phyloP scores from a whole-genome alignment of 2,888 invertebrate genomes.

The Thelaira solivaga region DNA sequence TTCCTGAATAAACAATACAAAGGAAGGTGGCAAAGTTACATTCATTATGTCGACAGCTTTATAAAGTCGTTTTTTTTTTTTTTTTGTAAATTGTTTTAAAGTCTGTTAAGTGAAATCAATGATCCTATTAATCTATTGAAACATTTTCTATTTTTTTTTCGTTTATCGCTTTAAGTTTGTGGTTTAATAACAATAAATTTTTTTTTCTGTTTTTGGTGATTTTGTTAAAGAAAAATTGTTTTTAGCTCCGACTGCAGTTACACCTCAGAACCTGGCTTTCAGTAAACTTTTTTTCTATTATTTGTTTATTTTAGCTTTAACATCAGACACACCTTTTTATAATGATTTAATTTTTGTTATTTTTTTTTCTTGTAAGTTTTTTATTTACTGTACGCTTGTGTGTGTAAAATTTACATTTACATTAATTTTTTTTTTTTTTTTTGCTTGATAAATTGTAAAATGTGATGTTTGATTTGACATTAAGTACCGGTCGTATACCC shows the following conservation, averaged over 20 bases:
- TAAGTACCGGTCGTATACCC: not conserved
- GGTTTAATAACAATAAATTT: not conserved
- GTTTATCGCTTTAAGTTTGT: not conserved
- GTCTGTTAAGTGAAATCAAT: slow-evolving; percentile 21
- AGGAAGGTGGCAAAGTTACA: slow-evolving; percentile 27
- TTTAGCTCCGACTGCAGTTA: not conserved
- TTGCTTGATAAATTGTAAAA: not conserved
- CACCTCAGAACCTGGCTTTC: slow-evolving; percentile 10
- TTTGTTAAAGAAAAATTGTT: not conserved
- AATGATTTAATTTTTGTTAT: slow-evolving; percentile 41
- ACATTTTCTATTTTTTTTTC: slow-evolving; percentile 14
- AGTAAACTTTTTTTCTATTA: not conserved
- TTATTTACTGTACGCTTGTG: too few relatives aligned
- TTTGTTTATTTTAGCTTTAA: slow-evolving; percentile 41
- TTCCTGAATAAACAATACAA: slow-evolving; percentile 15
- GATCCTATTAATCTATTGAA: slow-evolving; percentile 28
- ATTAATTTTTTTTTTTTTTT: not conserved
- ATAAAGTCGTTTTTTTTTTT: slow-evolving; percentile 10
- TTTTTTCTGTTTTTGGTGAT: too few relatives aligned
- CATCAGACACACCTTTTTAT: slow-evolving; percentile 43
- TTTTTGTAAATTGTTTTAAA: not conserved
- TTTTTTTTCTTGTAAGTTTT: not conserved
- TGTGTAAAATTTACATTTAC: too few relatives aligned
- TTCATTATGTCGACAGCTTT: slow-evolving; percentile 31
- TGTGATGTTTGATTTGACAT: slow-evolving; percentile 12